Percentiles rank a stretch among this genome's conserved stretches.
These are phyloP conservation scores for Numenius phaeopus DNA, from an alignment of 2,797 vertebrate genomes.

Conservation along the genomic window DNA sequence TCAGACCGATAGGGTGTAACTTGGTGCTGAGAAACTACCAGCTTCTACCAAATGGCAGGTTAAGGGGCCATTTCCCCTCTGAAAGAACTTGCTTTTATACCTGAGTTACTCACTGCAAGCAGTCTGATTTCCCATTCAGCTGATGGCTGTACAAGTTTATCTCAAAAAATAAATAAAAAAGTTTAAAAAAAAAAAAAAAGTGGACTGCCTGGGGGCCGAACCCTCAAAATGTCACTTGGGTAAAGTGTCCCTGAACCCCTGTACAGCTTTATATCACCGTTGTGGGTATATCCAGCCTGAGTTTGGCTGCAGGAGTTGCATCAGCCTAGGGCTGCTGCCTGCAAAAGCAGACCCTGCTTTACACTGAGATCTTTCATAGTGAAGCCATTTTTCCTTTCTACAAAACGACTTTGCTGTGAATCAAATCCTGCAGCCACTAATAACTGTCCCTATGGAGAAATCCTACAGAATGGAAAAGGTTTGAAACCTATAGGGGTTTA, in stretches of 20 bases:
- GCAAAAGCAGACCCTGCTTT: background rate
- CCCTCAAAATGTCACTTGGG: background rate
- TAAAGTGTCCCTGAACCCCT: background rate
- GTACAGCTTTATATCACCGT: background rate
- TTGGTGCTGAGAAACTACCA: slow-evolving; percentile 15
- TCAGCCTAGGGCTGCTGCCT: background rate
- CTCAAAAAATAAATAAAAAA: background rate
- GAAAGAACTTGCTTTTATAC: slow-evolving; percentile 22
- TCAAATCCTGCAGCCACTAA: slow-evolving; percentile 28
- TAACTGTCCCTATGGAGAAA: slow-evolving; percentile 35
- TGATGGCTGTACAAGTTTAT: background rate
- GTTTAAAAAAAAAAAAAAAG: fast-evolving
- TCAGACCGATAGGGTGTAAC: background rate
- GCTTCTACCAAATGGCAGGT: slow-evolving; percentile 25
- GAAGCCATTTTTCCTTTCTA: slow-evolving; percentile 36
- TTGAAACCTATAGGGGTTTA: slow-evolving; percentile 16
- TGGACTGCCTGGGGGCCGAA: background rate
- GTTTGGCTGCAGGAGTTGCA: background rate
- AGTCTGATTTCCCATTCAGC: background rate
- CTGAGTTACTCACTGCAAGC: background rate
- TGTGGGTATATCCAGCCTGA: background rate
- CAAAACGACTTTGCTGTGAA: slow-evolving; percentile 32
- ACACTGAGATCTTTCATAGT: background rate
- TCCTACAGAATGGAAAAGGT: slow-evolving; percentile 9
- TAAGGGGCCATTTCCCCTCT: slow-evolving; percentile 11